phyloP scores from a whole-genome alignment of 37 sponge, comb jelly and placozoan genomes.

The Ianthella basta region DNA sequence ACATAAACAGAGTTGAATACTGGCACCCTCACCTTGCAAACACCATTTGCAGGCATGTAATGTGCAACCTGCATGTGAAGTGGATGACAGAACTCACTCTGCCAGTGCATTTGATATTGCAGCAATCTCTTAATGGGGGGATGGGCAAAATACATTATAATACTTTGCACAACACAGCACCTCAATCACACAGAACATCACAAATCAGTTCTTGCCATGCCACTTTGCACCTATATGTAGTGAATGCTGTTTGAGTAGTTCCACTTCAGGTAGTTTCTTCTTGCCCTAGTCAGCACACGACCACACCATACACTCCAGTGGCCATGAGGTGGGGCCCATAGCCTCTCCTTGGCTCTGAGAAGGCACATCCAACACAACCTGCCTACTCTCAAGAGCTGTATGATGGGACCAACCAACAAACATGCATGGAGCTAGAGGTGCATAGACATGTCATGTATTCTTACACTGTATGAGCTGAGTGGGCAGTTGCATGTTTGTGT shows the following conservation, averaged over 20 bases:
- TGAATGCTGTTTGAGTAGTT: slow-evolving; percentile 24
- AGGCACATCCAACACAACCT: neutral
- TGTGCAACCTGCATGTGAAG: too few species aligned
- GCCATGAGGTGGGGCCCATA: slow-evolving; percentile 16
- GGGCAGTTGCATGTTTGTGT: too few species aligned
- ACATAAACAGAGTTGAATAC: too few species aligned
- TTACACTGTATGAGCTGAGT: too few species aligned
- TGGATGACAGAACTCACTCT: slow-evolving; percentile 23
- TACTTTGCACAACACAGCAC: too few species aligned
- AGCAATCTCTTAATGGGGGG: slow-evolving; percentile 24
- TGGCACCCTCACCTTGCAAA: too few species aligned
- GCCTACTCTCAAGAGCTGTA: slow-evolving; percentile 12
- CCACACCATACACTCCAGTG: slow-evolving; percentile 49
- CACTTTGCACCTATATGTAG: slow-evolving; percentile 15
- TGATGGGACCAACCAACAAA: neutral
- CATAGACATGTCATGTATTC: neutral
- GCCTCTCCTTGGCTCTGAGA: slow-evolving; percentile 3
- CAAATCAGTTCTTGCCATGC: neutral
- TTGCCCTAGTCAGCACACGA: slow-evolving; percentile 33
- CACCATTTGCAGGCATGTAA: too few species aligned
- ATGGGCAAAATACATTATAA: neutral
- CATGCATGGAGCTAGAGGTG: neutral
- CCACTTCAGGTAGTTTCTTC: neutral
- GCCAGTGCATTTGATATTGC: slow-evolving; percentile 33
- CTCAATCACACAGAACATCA: too few species aligned